Percentiles rank a stretch among this genome's conserved stretches.
Evolutionary conservation across 2,888 invertebrate species (phyloP).

Genomic region (Eristalis arbustorum): DNA sequence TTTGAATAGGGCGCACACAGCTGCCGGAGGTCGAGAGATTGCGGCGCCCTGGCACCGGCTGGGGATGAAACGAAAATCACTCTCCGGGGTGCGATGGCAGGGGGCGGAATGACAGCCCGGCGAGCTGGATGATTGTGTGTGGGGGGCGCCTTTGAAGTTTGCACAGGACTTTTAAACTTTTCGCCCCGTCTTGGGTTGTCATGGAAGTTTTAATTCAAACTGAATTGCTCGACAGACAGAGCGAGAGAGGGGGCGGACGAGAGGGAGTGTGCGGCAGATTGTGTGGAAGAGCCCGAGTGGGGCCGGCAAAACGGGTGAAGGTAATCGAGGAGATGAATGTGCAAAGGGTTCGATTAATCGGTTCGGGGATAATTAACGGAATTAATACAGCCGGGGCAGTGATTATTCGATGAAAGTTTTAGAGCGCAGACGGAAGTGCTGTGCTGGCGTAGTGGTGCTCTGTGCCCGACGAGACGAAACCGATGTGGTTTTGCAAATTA

Average conservation of each 20-base stretch:
- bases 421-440: background rate
- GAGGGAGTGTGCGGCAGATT: background rate
- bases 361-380: slow-evolving; percentile 49
- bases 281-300: background rate
- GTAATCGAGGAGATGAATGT: slow-evolving; percentile 25
- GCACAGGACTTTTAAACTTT: slow-evolving; percentile 59
- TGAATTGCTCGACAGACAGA: slow-evolving; percentile 29
- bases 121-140: slow-evolving; percentile 21
- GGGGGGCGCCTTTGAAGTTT: slow-evolving; percentile 56
- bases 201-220: slow-evolving; percentile 60
- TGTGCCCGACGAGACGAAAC: slow-evolving; percentile 13
- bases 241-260: too few relatives aligned
- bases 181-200: slow-evolving; percentile 56
- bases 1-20: slow-evolving; percentile 9
- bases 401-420: slow-evolving; percentile 32
- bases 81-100: background rate
- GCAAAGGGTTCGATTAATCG: slow-evolving; percentile 8
- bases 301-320: background rate
- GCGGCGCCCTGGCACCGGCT: background rate
- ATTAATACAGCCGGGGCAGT: slow-evolving; percentile 47
- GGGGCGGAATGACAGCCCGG: background rate
- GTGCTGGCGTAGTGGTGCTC: too few relatives aligned
- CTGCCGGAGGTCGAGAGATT: background rate
- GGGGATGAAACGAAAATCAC: slow-evolving; percentile 53
- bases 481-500: slow-evolving; percentile 8